phyloP scores from a whole-genome alignment of 2,113 vertebrate species.

The Myiopsitta monachus region DNA sequence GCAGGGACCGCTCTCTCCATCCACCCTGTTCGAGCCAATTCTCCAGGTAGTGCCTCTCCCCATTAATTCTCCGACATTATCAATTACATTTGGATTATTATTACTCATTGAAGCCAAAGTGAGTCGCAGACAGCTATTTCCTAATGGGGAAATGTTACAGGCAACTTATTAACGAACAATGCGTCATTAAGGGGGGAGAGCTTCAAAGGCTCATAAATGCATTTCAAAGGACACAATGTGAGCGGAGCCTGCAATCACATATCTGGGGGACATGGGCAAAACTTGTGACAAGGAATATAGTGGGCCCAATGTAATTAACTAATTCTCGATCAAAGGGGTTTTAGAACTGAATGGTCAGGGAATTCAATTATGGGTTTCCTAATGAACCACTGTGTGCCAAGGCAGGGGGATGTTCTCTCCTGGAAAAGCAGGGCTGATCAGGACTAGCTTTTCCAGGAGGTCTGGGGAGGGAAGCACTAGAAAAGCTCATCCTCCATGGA shows the following conservation, averaged over 20 bases:
- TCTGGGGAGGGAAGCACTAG: neutral
- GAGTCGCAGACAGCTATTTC: conserved; percentile 48
- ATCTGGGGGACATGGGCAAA: conserved; percentile 63
- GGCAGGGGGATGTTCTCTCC: neutral
- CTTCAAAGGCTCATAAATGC: conserved; percentile 60
- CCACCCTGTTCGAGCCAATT: accelerated
- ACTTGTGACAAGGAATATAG: conserved; percentile 58
- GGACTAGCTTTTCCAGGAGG: neutral
- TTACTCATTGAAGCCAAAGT: conserved; percentile 29
- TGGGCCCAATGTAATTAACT: conserved; percentile 63
- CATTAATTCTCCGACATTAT: conserved; percentile 37
- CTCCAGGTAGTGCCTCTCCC: neutral
- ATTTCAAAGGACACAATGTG: conserved; percentile 61
- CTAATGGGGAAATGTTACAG: conserved; percentile 60
- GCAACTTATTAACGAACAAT: conserved; percentile 68
- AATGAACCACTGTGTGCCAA: conserved; percentile 48
- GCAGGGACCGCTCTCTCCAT: neutral
- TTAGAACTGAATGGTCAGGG: conserved; percentile 68
- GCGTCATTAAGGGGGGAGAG: conserved; percentile 62
- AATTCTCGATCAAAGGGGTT: conserved; percentile 70
- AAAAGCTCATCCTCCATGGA: neutral
- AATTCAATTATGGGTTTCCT: conserved; percentile 68
- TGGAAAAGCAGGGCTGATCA: conserved; percentile 2
- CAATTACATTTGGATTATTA: conserved; percentile 64
- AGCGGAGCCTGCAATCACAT: conserved; percentile 13